Base-by-base conservation (phyloP, 2,888 invertebrate genomes). In the Latrodectus hesperus region DNA sequence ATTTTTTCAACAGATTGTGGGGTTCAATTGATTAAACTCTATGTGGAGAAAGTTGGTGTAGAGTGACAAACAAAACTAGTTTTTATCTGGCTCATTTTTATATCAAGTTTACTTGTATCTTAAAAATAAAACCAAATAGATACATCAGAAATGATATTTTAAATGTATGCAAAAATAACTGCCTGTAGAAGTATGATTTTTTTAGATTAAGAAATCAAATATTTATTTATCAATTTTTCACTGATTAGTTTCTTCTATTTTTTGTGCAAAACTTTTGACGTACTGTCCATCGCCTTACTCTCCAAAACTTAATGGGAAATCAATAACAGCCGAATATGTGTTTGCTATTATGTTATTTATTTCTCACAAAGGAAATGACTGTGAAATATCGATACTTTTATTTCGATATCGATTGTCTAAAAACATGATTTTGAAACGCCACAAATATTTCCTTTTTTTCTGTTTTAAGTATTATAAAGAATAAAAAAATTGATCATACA, bases 271-370 rank as follows among this genome's bases (percentile, higher is more conserved):
- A n/a, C n/a, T 10, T 6, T 11, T n/a, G 68, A 68, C 77, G 52
- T 68, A 52, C 22, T 14, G 53, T 53, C 68, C 52, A 53, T n/a
- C 26, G 16, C 10, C 51, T 65, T 49, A 16, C 4, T n/a, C 17
- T 9, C 16, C 49, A 77, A 83, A 51, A 65, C 65, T 77, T 84
- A 84, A 84, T 84, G 77, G 53, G 49, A 84, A 84, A 84, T 84
- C 84, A 77, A 84, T 84, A 84, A 72, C 52, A 67, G 71, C 49
- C 77, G 77, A 84, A 77, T 75, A 75, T 75, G 74, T 82, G 52
- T 38, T 0, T 22, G 68, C 82, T 68, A 75, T 82, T 75, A 82
- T 75, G 82, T 75, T 82, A 82, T 82, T 81, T 81, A 73, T 81
- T 52, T 60, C 52, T 38, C 53, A 74, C 73, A 81, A 81, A 73